phyloP scores from a whole-genome alignment of 1,140 invertebrate species.

The Ceratitis capitata region DNA sequence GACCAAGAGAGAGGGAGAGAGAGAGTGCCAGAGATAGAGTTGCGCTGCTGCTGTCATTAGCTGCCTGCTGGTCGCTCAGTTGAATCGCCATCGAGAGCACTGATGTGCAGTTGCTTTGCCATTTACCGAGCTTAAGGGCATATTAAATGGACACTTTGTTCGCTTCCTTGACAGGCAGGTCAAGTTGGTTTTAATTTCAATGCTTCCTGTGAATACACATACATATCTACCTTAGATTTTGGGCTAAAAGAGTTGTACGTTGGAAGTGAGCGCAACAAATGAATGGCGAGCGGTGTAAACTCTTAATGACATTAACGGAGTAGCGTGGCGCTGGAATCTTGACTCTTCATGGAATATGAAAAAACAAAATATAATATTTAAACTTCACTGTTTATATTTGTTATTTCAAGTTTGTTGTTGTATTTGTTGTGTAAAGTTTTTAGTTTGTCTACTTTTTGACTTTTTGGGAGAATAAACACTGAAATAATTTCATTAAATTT shows the following conservation, averaged over 20 bases:
- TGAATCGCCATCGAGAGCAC: no score
- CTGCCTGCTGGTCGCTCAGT: background rate
- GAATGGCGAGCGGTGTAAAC: no score
- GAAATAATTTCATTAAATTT: background rate
- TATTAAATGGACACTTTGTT: constrained; percentile 30
- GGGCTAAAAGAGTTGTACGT: no score
- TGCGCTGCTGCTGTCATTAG: background rate
- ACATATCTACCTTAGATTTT: no score
- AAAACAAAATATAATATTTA: background rate
- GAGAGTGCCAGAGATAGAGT: background rate
- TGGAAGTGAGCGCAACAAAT: no score
- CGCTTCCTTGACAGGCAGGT: constrained; percentile 13
- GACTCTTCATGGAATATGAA: background rate
- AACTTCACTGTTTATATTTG: background rate
- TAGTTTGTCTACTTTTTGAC: no score
- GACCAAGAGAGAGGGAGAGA: background rate
- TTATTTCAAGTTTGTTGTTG: background rate
- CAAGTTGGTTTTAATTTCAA: background rate
- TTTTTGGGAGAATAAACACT: no score
- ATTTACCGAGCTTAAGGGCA: background rate
- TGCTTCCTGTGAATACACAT: background rate
- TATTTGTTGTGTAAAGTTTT: background rate
- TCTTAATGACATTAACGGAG: background rate
- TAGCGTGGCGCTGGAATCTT: no score
- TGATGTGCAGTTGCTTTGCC: background rate